These are phyloP conservation scores for Okamejei kenojei DNA, from an alignment of 2,797 vertebrate species.

Conservation along the genomic window DNA sequence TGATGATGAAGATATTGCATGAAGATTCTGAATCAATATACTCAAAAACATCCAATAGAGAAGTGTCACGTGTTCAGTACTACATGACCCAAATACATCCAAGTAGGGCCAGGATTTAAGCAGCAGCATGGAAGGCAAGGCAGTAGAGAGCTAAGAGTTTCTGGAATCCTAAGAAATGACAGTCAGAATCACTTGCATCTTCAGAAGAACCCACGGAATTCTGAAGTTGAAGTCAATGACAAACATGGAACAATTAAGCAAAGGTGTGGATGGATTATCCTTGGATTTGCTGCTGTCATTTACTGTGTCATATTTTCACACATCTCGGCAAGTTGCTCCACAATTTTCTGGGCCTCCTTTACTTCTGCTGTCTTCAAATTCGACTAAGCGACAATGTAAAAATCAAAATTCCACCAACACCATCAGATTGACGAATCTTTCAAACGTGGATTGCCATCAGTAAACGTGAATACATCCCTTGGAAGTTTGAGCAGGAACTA, in stretches of 20 bases:
- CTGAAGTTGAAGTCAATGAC: neutral
- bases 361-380: constrained; percentile 15
- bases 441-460: neutral
- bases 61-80: constrained; percentile 2
- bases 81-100: constrained; percentile 38
- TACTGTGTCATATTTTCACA: neutral
- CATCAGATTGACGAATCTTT: neutral
- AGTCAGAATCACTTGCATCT: neutral
- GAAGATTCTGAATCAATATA: constrained; percentile 35
- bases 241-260: constrained; percentile 2
- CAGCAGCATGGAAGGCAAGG: neutral
- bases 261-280: neutral
- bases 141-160: neutral
- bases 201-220: neutral
- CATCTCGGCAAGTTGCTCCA: neutral
- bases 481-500: neutral
- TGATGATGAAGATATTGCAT: constrained; percentile 18
- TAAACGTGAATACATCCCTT: neutral
- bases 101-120: constrained; percentile 38
- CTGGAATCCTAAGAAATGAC: constrained; percentile 3
- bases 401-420: neutral
- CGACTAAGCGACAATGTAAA: neutral
- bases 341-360: neutral
- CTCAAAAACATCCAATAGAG: constrained; percentile 22
- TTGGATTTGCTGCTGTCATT: neutral